Base-by-base conservation (phyloP, 2,888 invertebrate genomes). In the Ichneumoninae sp. region DNA sequence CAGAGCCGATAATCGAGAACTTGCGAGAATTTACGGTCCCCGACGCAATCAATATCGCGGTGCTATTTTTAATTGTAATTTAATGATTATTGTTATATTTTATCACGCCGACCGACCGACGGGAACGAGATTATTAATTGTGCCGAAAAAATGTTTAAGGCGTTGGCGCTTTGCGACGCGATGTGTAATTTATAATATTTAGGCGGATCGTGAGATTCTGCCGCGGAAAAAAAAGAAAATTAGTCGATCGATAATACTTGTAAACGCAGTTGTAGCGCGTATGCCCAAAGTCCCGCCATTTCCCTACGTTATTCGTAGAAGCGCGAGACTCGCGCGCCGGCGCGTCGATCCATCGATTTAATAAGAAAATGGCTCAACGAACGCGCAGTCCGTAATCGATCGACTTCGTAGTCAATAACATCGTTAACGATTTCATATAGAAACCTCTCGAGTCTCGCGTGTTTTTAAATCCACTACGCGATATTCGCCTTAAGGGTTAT, bases 241-340 rank as follows among this genome's bases (percentile, higher is more conserved):
- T 75, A 79, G 78, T 82, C 84, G 79, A 82, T 84, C 82, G 82
- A 78, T 82, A 71, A 68, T 62, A 68, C 57, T 65, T 62, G 57
- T 60, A 71, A 54, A 70, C 69, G 40, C 52, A 75, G 54, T 82
- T 69, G 52, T 72, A 80, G 71, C 52, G 76, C 72, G 77, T 40
- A 52, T 33, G 13, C 52, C 19, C 30, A 16, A 30, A 57, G 57
- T 26, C 70, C 81, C 52, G 52, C 33, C n/a, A 30, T 62, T 62
- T 52, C 52, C 62, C 76, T 50, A 26, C 76, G 57, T 47, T 54
- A 57, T 57, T n/a, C 57, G 50, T 50, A 33, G 36, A 75, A 50
- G 33, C 50, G 60, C 30, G 50, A 65, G 65, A 65, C 16, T 50
- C 65, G 62, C 22, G 33, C 40, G 71, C 36, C 6, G 13, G 44